phyloP scores from a whole-genome alignment of 2,888 invertebrate genomes.

The Ferrisia virgata region DNA sequence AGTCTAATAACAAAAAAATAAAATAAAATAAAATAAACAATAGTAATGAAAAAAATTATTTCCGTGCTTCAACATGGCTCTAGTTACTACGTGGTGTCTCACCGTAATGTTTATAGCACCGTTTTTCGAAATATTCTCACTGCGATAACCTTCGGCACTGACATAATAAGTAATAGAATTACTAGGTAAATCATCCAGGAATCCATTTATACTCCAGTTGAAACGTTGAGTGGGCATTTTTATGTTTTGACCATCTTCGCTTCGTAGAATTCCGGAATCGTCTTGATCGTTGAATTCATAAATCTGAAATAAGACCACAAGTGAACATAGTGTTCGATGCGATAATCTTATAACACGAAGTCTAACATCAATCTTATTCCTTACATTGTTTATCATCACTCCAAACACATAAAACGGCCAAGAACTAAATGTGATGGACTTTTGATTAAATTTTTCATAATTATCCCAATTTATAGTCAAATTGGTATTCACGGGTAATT shows the following conservation, averaged over 20 bases:
- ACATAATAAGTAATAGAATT: background rate
- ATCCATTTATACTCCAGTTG: conserved; percentile 43
- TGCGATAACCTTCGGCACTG: background rate
- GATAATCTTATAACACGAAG: too few relatives aligned
- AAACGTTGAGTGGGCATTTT: conserved; percentile 34
- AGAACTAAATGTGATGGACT: conserved; percentile 55
- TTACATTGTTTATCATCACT: conserved; percentile 62
- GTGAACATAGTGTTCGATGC: background rate
- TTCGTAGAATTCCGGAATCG: conserved; percentile 35
- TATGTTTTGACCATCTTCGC: background rate
- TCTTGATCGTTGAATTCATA: conserved; percentile 47
- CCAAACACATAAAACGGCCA: conserved; percentile 61
- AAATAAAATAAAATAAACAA: conserved; percentile 1
- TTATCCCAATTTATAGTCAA: conserved; percentile 58
- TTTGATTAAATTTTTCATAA: conserved; percentile 51
- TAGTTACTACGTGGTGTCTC: too few relatives aligned
- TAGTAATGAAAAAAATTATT: too few relatives aligned
- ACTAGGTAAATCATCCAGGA: conserved; percentile 17
- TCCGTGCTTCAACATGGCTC: too few relatives aligned
- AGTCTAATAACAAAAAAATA: conserved; percentile 27
- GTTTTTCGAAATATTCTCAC: background rate
- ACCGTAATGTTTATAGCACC: conserved; percentile 1
- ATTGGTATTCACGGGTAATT: conserved; percentile 56
- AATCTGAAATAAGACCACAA: conserved; percentile 38
- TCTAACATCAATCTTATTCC: background rate